phyloP scores from a whole-genome alignment of 2,113 vertebrate species.

The Uria aalge region DNA sequence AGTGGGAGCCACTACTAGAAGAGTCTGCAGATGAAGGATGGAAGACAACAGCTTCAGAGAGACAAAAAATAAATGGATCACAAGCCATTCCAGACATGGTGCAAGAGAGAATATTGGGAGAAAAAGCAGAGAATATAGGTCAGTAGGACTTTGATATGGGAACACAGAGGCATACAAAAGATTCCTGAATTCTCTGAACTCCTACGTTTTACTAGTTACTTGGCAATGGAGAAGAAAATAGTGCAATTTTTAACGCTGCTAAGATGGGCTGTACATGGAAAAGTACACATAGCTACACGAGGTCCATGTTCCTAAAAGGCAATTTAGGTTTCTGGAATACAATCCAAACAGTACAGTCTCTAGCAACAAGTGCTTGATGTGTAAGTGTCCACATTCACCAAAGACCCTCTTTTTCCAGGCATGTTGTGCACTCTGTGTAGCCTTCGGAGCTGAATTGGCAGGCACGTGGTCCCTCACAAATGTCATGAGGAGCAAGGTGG shows the following conservation, averaged over 20 bases:
- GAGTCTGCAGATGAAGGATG: neutral
- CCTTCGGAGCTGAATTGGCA: neutral
- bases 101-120: neutral
- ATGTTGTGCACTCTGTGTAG: neutral
- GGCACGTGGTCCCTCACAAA: neutral
- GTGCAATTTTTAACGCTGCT: neutral
- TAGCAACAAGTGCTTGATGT: neutral
- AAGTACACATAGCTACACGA: neutral
- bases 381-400: neutral
- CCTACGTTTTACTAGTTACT: neutral
- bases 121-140: neutral
- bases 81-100: neutral
- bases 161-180: neutral
- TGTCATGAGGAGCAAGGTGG: neutral
- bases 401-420: neutral
- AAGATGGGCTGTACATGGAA: neutral
- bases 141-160: neutral
- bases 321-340: neutral
- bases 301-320: neutral
- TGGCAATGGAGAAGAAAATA: neutral
- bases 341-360: neutral
- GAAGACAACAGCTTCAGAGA: neutral
- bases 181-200: neutral
- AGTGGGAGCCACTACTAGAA: neutral
- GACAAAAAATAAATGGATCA: neutral